These are phyloP conservation scores for Spodoptera littoralis DNA, from an alignment of 2,888 invertebrate genomes.

Conservation along the genomic window DNA sequence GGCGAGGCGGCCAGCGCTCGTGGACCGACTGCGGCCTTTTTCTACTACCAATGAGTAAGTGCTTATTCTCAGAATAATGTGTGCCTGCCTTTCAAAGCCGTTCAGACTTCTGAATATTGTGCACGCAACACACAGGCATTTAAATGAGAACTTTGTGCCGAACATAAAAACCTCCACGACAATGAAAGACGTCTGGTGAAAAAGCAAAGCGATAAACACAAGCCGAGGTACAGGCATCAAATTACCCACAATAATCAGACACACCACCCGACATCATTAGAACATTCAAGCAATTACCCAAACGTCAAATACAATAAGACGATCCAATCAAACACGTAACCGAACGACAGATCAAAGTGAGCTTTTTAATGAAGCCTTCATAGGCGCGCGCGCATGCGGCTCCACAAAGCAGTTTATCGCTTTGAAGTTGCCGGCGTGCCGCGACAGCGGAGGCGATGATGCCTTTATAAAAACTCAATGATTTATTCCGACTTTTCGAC, in stretches of 20 bases:
- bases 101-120: constrained; percentile 51
- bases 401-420: constrained; percentile 68
- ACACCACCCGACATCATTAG: constrained; percentile 54
- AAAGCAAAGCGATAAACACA: neutral
- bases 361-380: constrained; percentile 81
- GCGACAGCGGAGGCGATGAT: constrained; percentile 84
- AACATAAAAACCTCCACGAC: neutral
- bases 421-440: constrained; percentile 75
- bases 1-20: constrained; percentile 73
- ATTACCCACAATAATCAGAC: constrained; percentile 36
- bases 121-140: constrained; percentile 36
- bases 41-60: constrained; percentile 57
- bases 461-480: constrained; percentile 86
- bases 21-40: constrained; percentile 58
- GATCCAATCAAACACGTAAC: constrained; percentile 70
- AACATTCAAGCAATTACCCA: constrained; percentile 68
- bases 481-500: constrained; percentile 75
- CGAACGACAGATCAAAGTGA: constrained; percentile 73
- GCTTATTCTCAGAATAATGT: constrained; percentile 62
- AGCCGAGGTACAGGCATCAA: constrained; percentile 22
- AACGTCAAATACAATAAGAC: constrained; percentile 65
- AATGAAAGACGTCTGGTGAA: neutral
- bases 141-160: constrained; percentile 10
- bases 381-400: constrained; percentile 74
- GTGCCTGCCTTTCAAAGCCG: constrained; percentile 41